Conservation (phyloP, 2,888 invertebrate species). For the Agrilus mali region DNA sequence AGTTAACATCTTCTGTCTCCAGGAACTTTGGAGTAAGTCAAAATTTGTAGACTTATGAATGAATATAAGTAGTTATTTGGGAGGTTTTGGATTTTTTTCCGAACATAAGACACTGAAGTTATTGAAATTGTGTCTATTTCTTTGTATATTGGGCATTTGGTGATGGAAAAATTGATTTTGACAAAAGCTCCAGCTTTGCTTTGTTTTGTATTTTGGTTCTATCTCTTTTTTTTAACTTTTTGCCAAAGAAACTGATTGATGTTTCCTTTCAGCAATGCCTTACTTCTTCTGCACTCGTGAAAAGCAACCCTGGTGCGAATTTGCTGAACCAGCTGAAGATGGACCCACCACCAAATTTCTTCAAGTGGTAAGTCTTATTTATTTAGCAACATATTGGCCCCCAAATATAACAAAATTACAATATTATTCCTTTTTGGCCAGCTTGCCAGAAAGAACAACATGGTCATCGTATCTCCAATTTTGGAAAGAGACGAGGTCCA, state of each 20-base stretch:
- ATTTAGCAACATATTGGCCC: no score
- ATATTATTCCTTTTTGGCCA: conserved; percentile 24
- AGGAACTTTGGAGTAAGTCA: conserved; percentile 89
- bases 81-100: no score
- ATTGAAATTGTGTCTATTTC: no score
- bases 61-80: no score
- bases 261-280: conserved; percentile 68
- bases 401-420: not conserved
- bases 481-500: conserved; percentile 76
- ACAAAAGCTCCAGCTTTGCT: no score
- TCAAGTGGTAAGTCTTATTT: conserved; percentile 38
- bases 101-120: no score
- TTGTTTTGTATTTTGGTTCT: no score
- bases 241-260: not conserved
- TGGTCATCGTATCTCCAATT: conserved; percentile 92
- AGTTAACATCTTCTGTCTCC: conserved; percentile 85
- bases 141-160: no score
- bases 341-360: conserved; percentile 78
- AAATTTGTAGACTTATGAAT: no score
- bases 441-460: conserved; percentile 66
- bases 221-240: no score
- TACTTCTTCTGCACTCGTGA: conserved; percentile 95
- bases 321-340: conserved; percentile 75
- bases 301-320: conserved; percentile 87
- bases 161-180: no score